Evolutionary conservation across 2,113 vertebrate genomes (phyloP).

Genomic region (Cebidichthys violaceus): DNA sequence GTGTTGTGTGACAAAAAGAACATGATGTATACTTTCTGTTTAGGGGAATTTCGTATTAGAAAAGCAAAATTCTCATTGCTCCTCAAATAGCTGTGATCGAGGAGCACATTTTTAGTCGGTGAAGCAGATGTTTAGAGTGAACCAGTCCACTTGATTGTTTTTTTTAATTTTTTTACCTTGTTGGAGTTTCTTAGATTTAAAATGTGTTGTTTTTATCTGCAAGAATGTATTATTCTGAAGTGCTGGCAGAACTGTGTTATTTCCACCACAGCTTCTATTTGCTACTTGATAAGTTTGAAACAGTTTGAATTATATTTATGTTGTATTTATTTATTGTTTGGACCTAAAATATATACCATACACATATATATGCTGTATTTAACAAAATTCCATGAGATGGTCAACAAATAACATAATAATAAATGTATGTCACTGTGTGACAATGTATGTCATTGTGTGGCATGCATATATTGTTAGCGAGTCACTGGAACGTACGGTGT

Average conservation of each 20-base stretch:
- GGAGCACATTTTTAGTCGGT: neutral
- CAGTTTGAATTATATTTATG: constrained; percentile 49
- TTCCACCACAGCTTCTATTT: constrained; percentile 42
- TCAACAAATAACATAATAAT: constrained; percentile 13
- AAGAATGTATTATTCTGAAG: constrained; percentile 27
- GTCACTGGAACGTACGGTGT: constrained; percentile 30
- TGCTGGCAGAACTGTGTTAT: constrained; percentile 13
- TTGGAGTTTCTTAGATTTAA: constrained; percentile 9
- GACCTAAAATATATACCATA: constrained; percentile 5
- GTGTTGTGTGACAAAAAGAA: neutral
- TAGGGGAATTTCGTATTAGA: neutral
- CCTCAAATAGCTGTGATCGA: neutral
- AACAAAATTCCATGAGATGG: constrained; percentile 12
- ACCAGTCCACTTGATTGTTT: constrained; percentile 10
- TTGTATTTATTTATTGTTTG: constrained; percentile 61
- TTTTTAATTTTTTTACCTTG: neutral
- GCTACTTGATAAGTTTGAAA: constrained; percentile 7
- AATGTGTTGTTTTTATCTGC: neutral
- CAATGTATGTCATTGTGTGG: constrained; percentile 7
- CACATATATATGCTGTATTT: constrained; percentile 1
- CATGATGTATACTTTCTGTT: neutral
- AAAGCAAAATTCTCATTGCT: constrained; percentile 18
- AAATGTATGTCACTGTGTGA: constrained; percentile 52
- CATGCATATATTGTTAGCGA: constrained; percentile 9
- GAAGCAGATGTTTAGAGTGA: neutral